Evolutionary conservation across 64 coral and sea anemone genomes (phyloP).

Genomic region (Montipora sp.): DNA sequence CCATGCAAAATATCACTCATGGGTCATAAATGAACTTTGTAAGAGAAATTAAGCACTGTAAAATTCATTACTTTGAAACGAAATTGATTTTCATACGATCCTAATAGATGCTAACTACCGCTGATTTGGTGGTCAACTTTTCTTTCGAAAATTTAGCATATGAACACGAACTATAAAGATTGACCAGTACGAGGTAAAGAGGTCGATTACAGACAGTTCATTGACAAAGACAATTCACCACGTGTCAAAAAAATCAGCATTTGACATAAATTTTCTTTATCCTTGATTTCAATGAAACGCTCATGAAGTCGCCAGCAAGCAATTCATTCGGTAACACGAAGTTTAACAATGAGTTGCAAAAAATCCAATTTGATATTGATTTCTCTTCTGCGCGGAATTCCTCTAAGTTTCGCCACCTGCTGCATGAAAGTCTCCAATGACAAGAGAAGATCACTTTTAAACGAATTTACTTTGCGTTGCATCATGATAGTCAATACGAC

Average conservation of each 20-base stretch:
- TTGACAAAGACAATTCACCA: background rate
- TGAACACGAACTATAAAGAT: background rate
- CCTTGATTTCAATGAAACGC: background rate
- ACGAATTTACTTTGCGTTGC: background rate
- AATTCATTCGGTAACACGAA: background rate
- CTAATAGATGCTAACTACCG: background rate
- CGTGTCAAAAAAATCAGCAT: slow-evolving; percentile 2
- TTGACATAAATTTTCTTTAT: slow-evolving; percentile 36
- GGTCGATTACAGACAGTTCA: background rate
- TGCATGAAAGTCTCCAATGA: background rate
- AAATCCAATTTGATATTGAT: slow-evolving; percentile 32
- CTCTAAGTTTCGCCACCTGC: background rate
- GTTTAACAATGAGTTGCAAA: background rate
- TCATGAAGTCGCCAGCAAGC: background rate
- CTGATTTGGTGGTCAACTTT: background rate
- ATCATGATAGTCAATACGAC: slow-evolving; percentile 16
- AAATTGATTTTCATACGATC: slow-evolving; percentile 23
- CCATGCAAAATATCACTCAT: background rate
- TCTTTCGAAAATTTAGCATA: background rate
- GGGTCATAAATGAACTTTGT: background rate
- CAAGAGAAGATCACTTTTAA: too few species aligned
- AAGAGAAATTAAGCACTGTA: background rate
- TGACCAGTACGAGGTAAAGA: background rate
- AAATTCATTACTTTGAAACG: background rate
- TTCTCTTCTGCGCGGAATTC: background rate